Evolutionary conservation across 2,113 vertebrate species (phyloP), one percentile per base, ranked within the genome.

Genomic region (Oryzias curvinotus): DNA sequence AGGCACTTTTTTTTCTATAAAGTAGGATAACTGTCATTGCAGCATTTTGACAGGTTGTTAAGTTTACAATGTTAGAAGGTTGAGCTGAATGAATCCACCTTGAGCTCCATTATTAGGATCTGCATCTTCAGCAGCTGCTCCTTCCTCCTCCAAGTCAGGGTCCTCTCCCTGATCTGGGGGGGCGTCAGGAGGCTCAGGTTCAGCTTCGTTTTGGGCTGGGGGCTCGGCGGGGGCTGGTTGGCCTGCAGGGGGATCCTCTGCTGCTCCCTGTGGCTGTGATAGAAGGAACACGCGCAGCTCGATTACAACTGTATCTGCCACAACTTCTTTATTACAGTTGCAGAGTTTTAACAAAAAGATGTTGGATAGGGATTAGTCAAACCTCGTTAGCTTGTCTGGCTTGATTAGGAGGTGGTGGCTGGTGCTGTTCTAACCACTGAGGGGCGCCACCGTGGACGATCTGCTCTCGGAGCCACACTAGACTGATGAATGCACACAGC

Each of bases 381-480:
- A 98, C 97, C 95, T 97, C 96, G 81, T 98, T 95, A 47, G 93
- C 92, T 71, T 93, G 96, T 45, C 93, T 96, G 4, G 92, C 91
- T 14, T 90, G 93, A 74, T 98, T 95, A 0, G 94, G 93, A 28
- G 93, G 94, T 0, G 92, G 94, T 4, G 92, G 92, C 23, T 94
- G 94, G 47, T 97, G 96, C 52, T 99, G 96, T 72, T 99, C 97
- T 76, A 99, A 62, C 97, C 97, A 99, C 61, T 96, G 94, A 0
- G 97, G 97, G 17, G 97, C 97, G 55, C 97, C 97, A 14, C 97
- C 97, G 0, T 99, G 97, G 65, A 99, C 95, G 0, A 99, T 99
- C 87, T 99, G 97, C 71, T 99, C 97, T 77, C 97, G 92, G 69
- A 99, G 88, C 97, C 97, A 99, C 42, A 99, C 97, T 62, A 99